Evolutionary conservation across 2,888 invertebrate genomes (phyloP).

Genomic region (Coecobrya sp.): DNA sequence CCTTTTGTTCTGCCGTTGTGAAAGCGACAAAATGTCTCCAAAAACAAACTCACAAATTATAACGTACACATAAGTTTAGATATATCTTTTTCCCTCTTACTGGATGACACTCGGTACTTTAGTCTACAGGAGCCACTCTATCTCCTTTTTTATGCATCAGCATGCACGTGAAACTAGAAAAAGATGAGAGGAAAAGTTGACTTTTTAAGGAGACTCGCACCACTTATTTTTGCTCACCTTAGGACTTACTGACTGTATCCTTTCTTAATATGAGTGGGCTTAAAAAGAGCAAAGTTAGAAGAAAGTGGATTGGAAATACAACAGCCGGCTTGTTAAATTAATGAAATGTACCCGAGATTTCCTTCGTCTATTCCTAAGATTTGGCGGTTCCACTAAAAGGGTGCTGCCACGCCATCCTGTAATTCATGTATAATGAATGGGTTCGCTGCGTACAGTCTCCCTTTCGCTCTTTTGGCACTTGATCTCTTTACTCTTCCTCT

Average conservation of each 20-base stretch:
- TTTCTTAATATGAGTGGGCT: constrained; percentile 52
- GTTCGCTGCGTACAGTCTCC: neutral
- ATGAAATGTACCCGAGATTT: constrained; percentile 74
- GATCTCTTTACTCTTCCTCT: neutral
- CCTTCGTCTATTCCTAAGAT: neutral
- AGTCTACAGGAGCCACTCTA: neutral
- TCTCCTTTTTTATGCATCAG: neutral
- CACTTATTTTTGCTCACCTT: neutral
- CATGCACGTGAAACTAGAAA: neutral
- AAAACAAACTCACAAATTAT: constrained; percentile 65
- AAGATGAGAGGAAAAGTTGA: constrained; percentile 33
- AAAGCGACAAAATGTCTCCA: neutral
- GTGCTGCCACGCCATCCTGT: constrained; percentile 52
- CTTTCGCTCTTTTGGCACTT: constrained; percentile 15
- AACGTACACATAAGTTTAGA: neutral
- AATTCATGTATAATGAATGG: constrained; percentile 72
- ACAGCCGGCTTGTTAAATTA: constrained; percentile 58
- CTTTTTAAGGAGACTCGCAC: constrained; percentile 54
- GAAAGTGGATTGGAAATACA: constrained; percentile 64
- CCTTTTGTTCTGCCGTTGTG: neutral
- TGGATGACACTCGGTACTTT: neutral
- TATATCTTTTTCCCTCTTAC: neutral
- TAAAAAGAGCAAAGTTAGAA: neutral
- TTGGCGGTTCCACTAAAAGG: constrained; percentile 62
- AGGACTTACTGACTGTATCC: neutral